Percentiles rank a stretch among this genome's conserved stretches.
phyloP scores from a whole-genome alignment of 2,888 invertebrate genomes.

The Schrankia costaestrigalis region DNA sequence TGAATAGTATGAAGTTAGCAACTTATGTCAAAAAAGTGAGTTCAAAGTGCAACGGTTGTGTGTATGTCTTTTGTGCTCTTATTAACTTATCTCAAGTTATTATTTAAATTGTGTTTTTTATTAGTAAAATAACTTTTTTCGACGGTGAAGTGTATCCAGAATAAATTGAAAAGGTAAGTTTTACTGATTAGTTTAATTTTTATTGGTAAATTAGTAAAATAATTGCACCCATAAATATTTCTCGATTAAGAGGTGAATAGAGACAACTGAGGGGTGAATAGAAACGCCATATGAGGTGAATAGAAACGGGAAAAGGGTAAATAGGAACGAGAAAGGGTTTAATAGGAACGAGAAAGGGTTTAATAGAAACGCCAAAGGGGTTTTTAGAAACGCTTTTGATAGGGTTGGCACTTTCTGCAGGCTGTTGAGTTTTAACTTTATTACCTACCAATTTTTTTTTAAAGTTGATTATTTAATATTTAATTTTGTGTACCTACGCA shows the following conservation, averaged over 20 bases:
- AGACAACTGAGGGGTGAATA: slow-evolving; percentile 10
- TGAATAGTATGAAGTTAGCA: slow-evolving; percentile 10
- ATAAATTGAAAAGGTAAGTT: slow-evolving; percentile 12
- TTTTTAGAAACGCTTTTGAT: slow-evolving; percentile 14
- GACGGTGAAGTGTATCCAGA: slow-evolving; percentile 9
- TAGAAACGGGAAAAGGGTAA: slow-evolving; percentile 11
- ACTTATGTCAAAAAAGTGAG: slow-evolving; percentile 10
- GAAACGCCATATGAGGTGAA: slow-evolving; percentile 9
- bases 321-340: too few species aligned
- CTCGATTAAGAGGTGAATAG: slow-evolving; percentile 12
- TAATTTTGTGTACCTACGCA: slow-evolving; percentile 10
- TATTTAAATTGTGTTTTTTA: too few species aligned
- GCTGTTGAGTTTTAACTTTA: too few species aligned
- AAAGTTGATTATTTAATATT: slow-evolving; percentile 7
- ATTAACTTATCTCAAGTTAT: slow-evolving; percentile 9
- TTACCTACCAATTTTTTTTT: slow-evolving; percentile 7
- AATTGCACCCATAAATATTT: slow-evolving; percentile 9
- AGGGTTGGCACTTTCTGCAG: slow-evolving; percentile 15
- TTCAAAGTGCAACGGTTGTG: slow-evolving; percentile 10
- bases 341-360: too few species aligned
- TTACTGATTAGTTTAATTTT: slow-evolving; percentile 12
- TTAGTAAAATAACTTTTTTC: slow-evolving; percentile 9
- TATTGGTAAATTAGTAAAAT: slow-evolving; percentile 10
- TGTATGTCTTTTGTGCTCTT: slow-evolving; percentile 11
- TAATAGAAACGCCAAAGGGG: slow-evolving; percentile 14